A percentile compares a stretch with the other conserved stretches of the same genome.
These are phyloP conservation scores for Standfussiana lucernea DNA, from an alignment of 2,888 invertebrate species.

Conservation along the genomic window DNA sequence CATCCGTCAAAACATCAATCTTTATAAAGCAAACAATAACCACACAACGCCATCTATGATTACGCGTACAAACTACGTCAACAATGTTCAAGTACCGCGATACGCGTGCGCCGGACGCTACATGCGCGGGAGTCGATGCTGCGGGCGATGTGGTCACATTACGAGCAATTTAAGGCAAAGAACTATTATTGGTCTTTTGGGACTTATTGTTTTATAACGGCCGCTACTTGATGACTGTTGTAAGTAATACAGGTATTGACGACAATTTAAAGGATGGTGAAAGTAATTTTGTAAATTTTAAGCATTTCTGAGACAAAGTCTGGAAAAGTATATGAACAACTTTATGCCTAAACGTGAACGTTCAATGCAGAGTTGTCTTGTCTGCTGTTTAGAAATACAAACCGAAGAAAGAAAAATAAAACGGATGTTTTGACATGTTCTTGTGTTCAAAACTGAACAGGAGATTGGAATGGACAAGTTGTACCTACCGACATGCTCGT, in stretches of 20 bases:
- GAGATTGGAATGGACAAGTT: conserved; percentile 56
- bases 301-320: background rate
- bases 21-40: conserved; percentile 24
- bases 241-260: conserved; percentile 19
- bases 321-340: background rate
- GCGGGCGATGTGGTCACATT: conserved; percentile 55
- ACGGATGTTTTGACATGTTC: conserved; percentile 59
- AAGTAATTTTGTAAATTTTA: background rate
- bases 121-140: conserved; percentile 26
- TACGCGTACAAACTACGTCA: conserved; percentile 36
- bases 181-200: conserved; percentile 41
- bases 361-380: background rate
- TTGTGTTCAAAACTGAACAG: conserved; percentile 51
- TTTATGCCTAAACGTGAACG: background rate
- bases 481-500: conserved; percentile 40
- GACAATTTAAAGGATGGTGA: conserved; percentile 18
- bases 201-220: conserved; percentile 52
- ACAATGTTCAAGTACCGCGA: conserved; percentile 27
- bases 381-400: conserved; percentile 4
- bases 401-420: conserved; percentile 28
- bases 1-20: conserved; percentile 36
- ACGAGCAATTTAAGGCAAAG: conserved; percentile 50
- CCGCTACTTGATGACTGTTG: conserved; percentile 22
- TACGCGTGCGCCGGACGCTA: conserved; percentile 31
- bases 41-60: conserved; percentile 63